Evolutionary conservation across 2,888 invertebrate species (phyloP), one percentile per base, ranked within the genome.

Genomic region (Athripsodes cinereus): DNA sequence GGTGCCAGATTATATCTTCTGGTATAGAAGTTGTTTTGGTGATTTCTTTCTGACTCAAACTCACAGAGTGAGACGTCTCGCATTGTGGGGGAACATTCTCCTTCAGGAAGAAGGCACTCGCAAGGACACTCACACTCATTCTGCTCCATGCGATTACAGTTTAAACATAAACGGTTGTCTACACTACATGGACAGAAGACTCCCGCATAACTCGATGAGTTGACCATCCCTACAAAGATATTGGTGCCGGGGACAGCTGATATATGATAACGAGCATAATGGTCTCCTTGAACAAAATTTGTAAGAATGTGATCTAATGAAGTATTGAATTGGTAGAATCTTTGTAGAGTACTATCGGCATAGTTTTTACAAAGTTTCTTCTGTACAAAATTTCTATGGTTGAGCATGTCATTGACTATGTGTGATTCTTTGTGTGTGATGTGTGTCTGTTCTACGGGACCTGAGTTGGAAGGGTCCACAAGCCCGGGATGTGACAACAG

Each of bases 101-200:
- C 95, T 93, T 71, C 96, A 94, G 0, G 95, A 93, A 69, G 31
- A 1, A 81, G 87, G 69, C 96, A 96, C 72, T 96, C 94, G 70
- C 96, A 96, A 0, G 96, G 96, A 69, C 96, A 96, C 72, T 96
- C 96, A 67, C 96, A 96, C 69, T 95, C 94, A 2, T 86, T 89
- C 73, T 92, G 93, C 70, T 95, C 96, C 91, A 95, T 93, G 52
- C 94, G 84, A 70, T 92, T 88, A 70, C 96, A 96, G 70, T 95
- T 95, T 22, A 96, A 79, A 70, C 96, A 96, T 2, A 90, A 79
- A 2, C 93, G 83, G 71, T 94, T 91, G 57, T 86, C 88, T 74
- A 90, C 91, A 69, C 92, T 94, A 70, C 96, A 96, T 0, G 96
- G 95, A 69, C 96, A 96, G 74, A 96, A 96, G 2, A 90, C 86